Evolutionary conservation across 2,888 invertebrate genomes (phyloP).

Genomic region (Drosophila formosana): DNA sequence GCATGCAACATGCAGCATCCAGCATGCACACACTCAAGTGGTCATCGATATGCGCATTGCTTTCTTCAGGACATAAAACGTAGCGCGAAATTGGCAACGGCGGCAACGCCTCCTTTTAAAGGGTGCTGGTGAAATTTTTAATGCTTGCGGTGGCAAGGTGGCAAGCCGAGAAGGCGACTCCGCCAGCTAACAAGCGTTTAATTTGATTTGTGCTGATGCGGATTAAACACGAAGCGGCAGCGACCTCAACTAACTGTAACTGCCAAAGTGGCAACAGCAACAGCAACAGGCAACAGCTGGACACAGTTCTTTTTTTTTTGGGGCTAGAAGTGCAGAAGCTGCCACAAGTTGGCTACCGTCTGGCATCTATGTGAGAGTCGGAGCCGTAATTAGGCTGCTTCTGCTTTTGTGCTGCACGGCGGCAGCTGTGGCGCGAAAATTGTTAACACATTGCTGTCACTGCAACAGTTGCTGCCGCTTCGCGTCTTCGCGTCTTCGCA

Average conservation of each 20-base stretch:
- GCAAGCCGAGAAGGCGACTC: slow-evolving; percentile 10
- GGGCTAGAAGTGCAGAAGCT: slow-evolving; percentile 57
- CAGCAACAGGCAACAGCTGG: slow-evolving; percentile 32
- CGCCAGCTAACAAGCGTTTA: slow-evolving; percentile 61
- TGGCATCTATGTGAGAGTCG: slow-evolving; percentile 68
- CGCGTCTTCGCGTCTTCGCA: slow-evolving; percentile 23
- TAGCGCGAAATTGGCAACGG: slow-evolving; percentile 27
- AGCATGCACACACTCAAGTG: slow-evolving; percentile 8
- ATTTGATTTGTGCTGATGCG: slow-evolving; percentile 75
- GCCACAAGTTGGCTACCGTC: slow-evolving; percentile 41
- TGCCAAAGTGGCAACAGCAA: slow-evolving; percentile 20
- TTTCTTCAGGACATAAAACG: slow-evolving; percentile 48
- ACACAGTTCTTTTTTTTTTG: slow-evolving; percentile 13
- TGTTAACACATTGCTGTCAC: slow-evolving; percentile 80
- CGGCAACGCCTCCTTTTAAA: slow-evolving; percentile 21
- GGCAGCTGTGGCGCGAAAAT: slow-evolving; percentile 77
- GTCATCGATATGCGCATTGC: slow-evolving; percentile 29
- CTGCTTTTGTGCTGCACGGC: slow-evolving; percentile 1
- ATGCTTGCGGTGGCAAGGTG: slow-evolving; percentile 40
- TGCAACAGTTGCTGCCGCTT: slow-evolving; percentile 31
- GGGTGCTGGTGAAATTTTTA: slow-evolving; percentile 65
- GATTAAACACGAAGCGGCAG: slow-evolving; percentile 61
- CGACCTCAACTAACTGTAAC: slow-evolving; percentile 6
- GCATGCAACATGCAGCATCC: neutral
- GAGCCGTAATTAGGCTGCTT: slow-evolving; percentile 79